A percentile compares a stretch with the other conserved stretches of the same genome.
These are phyloP conservation scores for Sarcophaga bullata DNA, from an alignment of 1,140 invertebrate species.

Conservation along the genomic window DNA sequence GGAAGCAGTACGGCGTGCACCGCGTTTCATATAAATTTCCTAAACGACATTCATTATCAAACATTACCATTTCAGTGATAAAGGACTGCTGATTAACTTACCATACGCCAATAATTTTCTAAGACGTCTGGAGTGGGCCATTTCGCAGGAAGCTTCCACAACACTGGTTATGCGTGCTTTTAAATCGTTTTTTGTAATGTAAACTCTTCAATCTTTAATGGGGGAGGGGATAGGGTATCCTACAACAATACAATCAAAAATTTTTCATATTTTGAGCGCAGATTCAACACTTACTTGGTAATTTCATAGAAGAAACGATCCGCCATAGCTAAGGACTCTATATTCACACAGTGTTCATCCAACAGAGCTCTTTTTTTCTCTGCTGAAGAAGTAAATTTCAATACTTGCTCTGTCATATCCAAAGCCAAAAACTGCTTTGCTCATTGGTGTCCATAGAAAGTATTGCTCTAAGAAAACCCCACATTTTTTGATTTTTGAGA, in stretches of 20 bases:
- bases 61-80: too few relatives aligned
- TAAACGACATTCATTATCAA: too few relatives aligned
- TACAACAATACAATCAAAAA: slow-evolving; percentile 65
- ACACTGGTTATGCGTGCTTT: slow-evolving; percentile 87
- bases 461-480: slow-evolving; percentile 74
- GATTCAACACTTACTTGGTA: slow-evolving; percentile 77
- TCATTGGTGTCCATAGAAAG: slow-evolving; percentile 95
- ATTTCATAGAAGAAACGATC: slow-evolving; percentile 97
- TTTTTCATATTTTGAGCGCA: neutral
- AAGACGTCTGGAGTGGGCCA: slow-evolving; percentile 82
- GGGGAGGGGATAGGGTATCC: slow-evolving; percentile 94
- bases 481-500: neutral
- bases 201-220: slow-evolving; percentile 91
- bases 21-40: slow-evolving; percentile 91
- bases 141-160: slow-evolving; percentile 88
- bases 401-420: slow-evolving; percentile 97
- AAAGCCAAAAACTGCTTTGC: slow-evolving; percentile 94
- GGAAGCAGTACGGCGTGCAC: slow-evolving; percentile 92
- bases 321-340: slow-evolving; percentile 90
- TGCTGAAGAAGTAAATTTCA: slow-evolving; percentile 95
- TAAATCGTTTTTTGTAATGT: slow-evolving; percentile 88
- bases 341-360: slow-evolving; percentile 92
- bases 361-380: slow-evolving; percentile 94
- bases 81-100: too few relatives aligned
- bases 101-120: slow-evolving; percentile 88